A percentile compares a stretch with the other conserved stretches of the same genome.
phyloP scores from a whole-genome alignment of 2,888 invertebrate species.

The Electrophaes corylata region DNA sequence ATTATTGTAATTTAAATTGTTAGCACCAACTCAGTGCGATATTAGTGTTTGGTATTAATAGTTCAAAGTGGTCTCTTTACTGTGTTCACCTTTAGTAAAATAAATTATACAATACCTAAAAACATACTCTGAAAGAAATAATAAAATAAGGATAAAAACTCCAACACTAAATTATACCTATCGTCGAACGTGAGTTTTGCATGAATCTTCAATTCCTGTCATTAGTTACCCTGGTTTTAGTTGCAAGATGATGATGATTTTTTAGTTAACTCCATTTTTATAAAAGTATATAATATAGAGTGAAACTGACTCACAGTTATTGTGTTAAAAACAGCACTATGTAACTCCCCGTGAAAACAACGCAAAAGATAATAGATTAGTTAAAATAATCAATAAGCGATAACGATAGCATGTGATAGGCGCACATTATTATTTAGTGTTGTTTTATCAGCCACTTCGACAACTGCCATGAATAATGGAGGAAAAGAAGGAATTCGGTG shows the following conservation, averaged over 20 bases:
- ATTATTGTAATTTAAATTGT: not conserved
- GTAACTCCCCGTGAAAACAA: conserved; percentile 25
- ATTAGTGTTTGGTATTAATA: not conserved
- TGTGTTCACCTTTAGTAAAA: not conserved
- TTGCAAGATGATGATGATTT: too few species aligned
- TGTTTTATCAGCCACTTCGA: conserved; percentile 38
- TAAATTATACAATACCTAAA: too few species aligned
- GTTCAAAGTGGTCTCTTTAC: not conserved
- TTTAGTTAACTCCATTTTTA: too few species aligned
- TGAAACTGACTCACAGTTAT: not conserved
- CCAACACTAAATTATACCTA: too few species aligned
- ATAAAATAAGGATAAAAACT: too few species aligned
- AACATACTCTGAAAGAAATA: too few species aligned
- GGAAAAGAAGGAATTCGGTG: conserved; percentile 38
- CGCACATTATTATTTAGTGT: conserved; percentile 46
- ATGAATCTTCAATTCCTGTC: too few species aligned
- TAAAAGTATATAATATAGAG: not conserved
- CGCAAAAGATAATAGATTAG: conserved; percentile 53
- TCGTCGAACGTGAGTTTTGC: too few species aligned
- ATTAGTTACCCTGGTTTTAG: too few species aligned
- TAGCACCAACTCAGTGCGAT: not conserved
- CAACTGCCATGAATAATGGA: conserved; percentile 50
- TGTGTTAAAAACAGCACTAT: not conserved
- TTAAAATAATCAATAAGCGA: conserved; percentile 67
- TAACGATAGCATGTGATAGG: conserved; percentile 55